Percentiles rank a stretch among this genome's conserved stretches.
phyloP scores from a whole-genome alignment of 2,888 invertebrate species.

The Tiliacea citrago region DNA sequence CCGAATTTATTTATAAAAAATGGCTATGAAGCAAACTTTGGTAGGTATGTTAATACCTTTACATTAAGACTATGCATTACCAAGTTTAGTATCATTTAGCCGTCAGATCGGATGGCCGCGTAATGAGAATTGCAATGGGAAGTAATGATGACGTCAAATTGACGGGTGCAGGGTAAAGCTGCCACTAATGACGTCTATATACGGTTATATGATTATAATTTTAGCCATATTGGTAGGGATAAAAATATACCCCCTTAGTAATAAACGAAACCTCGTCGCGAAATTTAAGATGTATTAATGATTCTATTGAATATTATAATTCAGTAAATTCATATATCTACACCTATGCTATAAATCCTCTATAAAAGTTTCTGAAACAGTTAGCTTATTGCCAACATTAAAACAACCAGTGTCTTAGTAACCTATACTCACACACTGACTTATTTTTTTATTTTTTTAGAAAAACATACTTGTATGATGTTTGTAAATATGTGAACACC shows the following conservation, averaged over 20 bases:
- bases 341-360: too few relatives aligned
- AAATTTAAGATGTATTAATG: too few relatives aligned
- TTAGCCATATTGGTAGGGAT: background rate
- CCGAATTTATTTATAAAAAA: background rate
- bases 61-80: background rate
- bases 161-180: background rate
- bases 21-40: background rate
- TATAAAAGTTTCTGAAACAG: too few relatives aligned
- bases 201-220: conserved; percentile 2
- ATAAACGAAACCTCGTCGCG: too few relatives aligned
- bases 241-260: background rate
- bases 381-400: too few relatives aligned
- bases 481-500: too few relatives aligned
- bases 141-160: conserved; percentile 38
- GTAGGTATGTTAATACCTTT: background rate
- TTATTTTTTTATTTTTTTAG: too few relatives aligned
- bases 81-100: conserved; percentile 8
- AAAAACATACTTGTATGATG: too few relatives aligned
- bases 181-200: background rate
- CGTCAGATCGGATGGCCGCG: background rate
- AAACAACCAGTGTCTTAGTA: too few relatives aligned
- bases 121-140: conserved; percentile 33
- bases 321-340: too few relatives aligned
- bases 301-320: too few relatives aligned
- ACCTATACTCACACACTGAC: too few relatives aligned